Base-by-base conservation (phyloP, 2,888 invertebrate species). In the Mimachlamys varia region DNA sequence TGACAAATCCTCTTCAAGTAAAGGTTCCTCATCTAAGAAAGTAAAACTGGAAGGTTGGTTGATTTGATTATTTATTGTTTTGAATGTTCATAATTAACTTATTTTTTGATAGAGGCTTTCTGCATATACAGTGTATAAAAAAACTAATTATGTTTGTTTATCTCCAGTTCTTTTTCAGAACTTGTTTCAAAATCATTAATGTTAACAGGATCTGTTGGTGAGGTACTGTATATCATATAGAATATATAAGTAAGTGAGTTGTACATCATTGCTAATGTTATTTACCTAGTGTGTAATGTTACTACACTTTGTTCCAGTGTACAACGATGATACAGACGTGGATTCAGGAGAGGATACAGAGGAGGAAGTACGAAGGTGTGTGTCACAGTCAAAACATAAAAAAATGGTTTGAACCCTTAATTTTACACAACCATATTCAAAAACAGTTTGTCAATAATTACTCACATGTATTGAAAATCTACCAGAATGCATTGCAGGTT, bases 341-440 rank as follows among this genome's bases (percentile, higher is more conserved):
- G 94, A 95, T 88, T 95, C 95, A 4, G 95, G 94, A n/a, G 97
- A 97, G 44, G 97, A 98, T 95, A 98, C 98, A 0, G 98, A 98
- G 93, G 98, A 98, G 93, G 97, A 98, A 95, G 97, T 98, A 89
- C 97, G 97, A 94, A 97, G 96, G 96, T 97, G 97, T 91, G 90
- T 53, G 19, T 62, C 5, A n/a, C 44, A 44, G 44, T 44, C 44
- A 44, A 44, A 44, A 44, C 44, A n/a, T n/a, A n/a, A n/a, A n/a
- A n/a, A n/a, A n/a, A n/a, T n/a, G n/a, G n/a, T n/a, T n/a, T n/a
- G n/a, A n/a, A n/a, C 50, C 7, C 15, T 12, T 50, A 50, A 12
- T 50, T 50, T 50, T 50, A 50, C 50, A 50, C 7, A 12, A 50
- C 50, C 15, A 50, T 50, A 50, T 50, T 50, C 50, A 50, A 50